Conservation (phyloP, 2,113 vertebrate genomes). For the Nibea albiflora region DNA sequence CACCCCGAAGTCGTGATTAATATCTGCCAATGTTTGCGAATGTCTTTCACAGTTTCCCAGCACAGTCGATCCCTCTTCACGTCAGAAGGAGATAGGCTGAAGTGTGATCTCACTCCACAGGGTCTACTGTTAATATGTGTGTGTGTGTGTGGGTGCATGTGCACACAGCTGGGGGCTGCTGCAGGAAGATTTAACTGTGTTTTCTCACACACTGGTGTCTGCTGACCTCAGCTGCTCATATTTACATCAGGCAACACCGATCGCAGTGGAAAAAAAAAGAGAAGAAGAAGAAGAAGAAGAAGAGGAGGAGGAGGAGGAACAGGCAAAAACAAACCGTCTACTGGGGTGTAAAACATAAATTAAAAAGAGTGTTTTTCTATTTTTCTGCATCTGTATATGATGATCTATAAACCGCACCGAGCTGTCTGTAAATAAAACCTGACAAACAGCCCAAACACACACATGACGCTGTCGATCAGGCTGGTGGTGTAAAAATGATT, state of each 20-base stretch:
- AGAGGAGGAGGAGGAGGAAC: slow-evolving; percentile 13
- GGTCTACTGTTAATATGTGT: slow-evolving; percentile 32
- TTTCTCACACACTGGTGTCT: slow-evolving; percentile 86
- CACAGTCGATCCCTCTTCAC: slow-evolving; percentile 36
- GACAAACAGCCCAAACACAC: background rate
- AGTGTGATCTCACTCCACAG: slow-evolving; percentile 59
- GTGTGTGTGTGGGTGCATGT: slow-evolving; percentile 50
- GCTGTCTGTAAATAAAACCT: background rate
- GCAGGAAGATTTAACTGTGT: slow-evolving; percentile 77
- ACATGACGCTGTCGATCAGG: background rate
- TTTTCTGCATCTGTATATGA: background rate
- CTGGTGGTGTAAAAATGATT: background rate
- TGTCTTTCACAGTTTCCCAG: slow-evolving; percentile 56
- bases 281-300: too few species aligned
- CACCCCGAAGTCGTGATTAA: slow-evolving; percentile 49
- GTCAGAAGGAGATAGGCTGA: slow-evolving; percentile 47
- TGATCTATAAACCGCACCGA: background rate
- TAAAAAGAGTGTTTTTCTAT: background rate
- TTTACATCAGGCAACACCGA: slow-evolving; percentile 76
- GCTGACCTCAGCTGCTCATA: slow-evolving; percentile 84
- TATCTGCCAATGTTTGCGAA: slow-evolving; percentile 76
- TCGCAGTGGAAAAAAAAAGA: slow-evolving; percentile 20
- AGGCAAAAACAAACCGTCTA: slow-evolving; percentile 48
- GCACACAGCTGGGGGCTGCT: slow-evolving; percentile 74
- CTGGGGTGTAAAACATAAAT: background rate